These are phyloP conservation scores for Melipona quadrifasciata DNA, from an alignment of 1,140 invertebrate species.

Conservation along the genomic window DNA sequence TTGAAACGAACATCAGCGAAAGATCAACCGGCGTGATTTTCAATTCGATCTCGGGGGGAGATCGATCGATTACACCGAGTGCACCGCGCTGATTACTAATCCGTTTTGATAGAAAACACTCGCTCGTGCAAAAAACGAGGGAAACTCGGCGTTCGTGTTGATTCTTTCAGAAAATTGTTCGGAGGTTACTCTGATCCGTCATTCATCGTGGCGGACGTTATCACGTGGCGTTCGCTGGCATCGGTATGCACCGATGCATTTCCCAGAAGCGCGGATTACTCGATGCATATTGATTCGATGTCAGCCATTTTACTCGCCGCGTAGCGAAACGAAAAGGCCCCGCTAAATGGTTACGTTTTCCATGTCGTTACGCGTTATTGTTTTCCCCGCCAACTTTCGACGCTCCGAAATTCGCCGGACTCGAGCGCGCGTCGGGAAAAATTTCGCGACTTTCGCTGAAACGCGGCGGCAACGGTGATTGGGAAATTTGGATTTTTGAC, in stretches of 20 bases:
- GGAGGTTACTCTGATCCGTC: not conserved
- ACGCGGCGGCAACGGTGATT: not conserved
- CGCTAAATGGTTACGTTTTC: not conserved
- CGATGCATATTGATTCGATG: constrained; percentile 2
- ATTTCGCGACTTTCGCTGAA: not conserved
- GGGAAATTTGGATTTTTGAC: too few relatives aligned
- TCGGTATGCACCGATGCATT: not conserved
- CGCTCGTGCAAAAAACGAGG: too few relatives aligned
- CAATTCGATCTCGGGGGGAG: too few relatives aligned
- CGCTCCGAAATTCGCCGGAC: not conserved
- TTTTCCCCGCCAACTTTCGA: not conserved
- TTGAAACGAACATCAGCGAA: too few relatives aligned
- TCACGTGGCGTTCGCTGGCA: not conserved
- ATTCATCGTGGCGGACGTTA: not conserved
- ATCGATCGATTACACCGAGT: too few relatives aligned
- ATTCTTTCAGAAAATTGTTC: constrained; percentile 16
- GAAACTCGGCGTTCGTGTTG: not conserved
- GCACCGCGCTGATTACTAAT: not conserved
- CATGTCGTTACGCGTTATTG: not conserved
- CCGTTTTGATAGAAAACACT: not conserved
- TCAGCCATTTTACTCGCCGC: not conserved
- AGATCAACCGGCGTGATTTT: too few relatives aligned
- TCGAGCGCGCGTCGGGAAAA: not conserved
- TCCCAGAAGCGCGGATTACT: constrained; percentile 9
- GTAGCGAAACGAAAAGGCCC: not conserved